phyloP scores from a whole-genome alignment of 1,140 invertebrate genomes.

The Brachionus plicatilis region DNA sequence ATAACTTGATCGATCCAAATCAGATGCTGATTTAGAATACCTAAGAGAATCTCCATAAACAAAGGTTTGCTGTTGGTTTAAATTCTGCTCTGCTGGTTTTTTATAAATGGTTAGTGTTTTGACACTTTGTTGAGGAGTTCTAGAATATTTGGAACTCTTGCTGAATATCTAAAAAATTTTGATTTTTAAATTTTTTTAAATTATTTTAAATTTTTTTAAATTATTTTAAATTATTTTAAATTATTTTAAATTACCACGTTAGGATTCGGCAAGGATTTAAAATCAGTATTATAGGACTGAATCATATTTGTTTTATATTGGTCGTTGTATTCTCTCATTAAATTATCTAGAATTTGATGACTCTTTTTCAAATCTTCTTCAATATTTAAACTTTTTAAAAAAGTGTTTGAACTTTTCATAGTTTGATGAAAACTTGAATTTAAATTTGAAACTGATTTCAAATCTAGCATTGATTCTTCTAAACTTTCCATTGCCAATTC shows the following conservation, averaged over 20 bases:
- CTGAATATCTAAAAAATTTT: not conserved
- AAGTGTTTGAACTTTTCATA: not conserved
- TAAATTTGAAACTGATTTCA: not conserved
- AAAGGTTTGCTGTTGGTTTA: slow-evolving; percentile 30
- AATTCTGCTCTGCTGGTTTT: not conserved
- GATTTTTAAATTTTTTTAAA: not conserved
- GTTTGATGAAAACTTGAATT: not conserved
- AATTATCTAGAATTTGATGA: slow-evolving; percentile 4
- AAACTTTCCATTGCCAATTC: slow-evolving; percentile 8
- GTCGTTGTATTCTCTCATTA: not conserved
- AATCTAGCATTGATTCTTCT: not conserved
- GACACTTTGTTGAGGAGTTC: not conserved
- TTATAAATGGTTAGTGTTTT: not conserved
- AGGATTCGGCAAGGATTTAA: not conserved
- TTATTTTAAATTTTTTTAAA: not conserved
- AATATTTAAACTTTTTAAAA: not conserved
- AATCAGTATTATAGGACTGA: not conserved
- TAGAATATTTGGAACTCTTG: not conserved
- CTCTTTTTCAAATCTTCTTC: slow-evolving; percentile 2
- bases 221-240: not conserved
- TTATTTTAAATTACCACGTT: not conserved
- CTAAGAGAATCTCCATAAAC: not conserved
- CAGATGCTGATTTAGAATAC: not conserved
- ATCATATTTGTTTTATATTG: not conserved
- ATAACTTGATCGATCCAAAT: slow-evolving; percentile 10